A percentile compares a stretch with the other conserved stretches of the same genome.
phyloP scores from a whole-genome alignment of 64 coral and sea anemone species.

The Porites australiensis region DNA sequence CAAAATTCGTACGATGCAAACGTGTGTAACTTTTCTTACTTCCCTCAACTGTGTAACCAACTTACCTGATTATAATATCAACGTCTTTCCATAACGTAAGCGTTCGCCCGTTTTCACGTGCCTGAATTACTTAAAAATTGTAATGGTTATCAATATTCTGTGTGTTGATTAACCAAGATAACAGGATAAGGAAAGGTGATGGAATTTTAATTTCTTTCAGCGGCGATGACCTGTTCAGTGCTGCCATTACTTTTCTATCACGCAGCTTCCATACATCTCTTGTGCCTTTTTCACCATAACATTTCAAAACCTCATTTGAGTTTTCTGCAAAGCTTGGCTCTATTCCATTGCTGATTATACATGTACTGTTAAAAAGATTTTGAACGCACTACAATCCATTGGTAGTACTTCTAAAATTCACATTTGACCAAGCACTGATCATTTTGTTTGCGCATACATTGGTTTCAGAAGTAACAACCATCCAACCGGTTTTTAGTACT shows the following conservation, averaged over 20 bases:
- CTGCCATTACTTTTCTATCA: not conserved
- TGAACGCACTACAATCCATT: not conserved
- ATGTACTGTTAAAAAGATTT: not conserved
- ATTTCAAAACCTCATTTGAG: not conserved
- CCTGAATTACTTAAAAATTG: too few relatives aligned
- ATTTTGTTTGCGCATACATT: constrained; percentile 6
- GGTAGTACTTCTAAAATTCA: not conserved
- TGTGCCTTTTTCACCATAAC: not conserved
- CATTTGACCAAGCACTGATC: constrained; percentile 10
- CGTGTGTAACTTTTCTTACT: too few relatives aligned
- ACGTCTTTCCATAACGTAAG: too few relatives aligned
- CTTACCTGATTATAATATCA: too few relatives aligned
- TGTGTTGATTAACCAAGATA: too few relatives aligned
- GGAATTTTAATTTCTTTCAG: not conserved
- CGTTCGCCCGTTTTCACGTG: too few relatives aligned
- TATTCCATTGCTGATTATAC: not conserved
- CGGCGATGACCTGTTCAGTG: too few relatives aligned
- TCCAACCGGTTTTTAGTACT: constrained; percentile 36
- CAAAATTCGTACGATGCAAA: too few relatives aligned
- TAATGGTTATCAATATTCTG: too few relatives aligned
- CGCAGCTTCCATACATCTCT: constrained; percentile 41
- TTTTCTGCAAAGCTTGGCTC: not conserved
- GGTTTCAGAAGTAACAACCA: constrained; percentile 36
- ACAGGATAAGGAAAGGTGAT: too few relatives aligned
- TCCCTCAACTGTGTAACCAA: too few relatives aligned